Evolutionary conservation across 2,113 vertebrate species (phyloP), one percentile per base, ranked within the genome.

Genomic region (Malaclemys terrapin): DNA sequence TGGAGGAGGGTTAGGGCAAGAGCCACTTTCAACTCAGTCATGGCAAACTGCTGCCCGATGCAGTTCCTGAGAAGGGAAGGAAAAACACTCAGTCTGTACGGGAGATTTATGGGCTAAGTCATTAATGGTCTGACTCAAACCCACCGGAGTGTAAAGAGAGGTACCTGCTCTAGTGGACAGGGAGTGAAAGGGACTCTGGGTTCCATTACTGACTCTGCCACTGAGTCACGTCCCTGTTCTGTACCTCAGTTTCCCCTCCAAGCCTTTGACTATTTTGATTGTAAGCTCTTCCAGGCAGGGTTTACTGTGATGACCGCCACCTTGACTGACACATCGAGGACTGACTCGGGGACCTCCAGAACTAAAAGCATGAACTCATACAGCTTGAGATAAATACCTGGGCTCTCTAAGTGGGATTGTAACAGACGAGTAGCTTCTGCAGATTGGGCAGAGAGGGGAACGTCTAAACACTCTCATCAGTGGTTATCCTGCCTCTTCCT

Each of bases 21-120:
- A 5, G 65, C 65, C 65, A 72, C 65, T 38, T 72, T 72, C 65
- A 72, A 72, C 95, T 99, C 98, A 1, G 95, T 98, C 96, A 99
- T 97, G 76, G 98, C 98, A 22, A 99, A 99, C 89, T 97, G 98
- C 97, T 99, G 98, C 24, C 98, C 98, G 5, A 99, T 98, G 52
- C 98, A 99, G 96, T 98, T 99, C 96, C 98, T 99, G 95, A 13
- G 25, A 6, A 14, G n/a, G 17, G 24, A 84, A 54, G 53, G 38
- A 16, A 82, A n/a, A 35, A n/a, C 8, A 20, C 12, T 19, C 62
- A 69, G 62, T 8, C 35, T 19, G 7, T 69, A 35, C 20, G 17
- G 16, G 62, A 72, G 17, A 72, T 20, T 38, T 72, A 72, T 38
- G 4, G 65, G n/a, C n/a, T 72, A 72, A 72, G 9, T 38, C 16